phyloP scores from a whole-genome alignment of 2,113 vertebrate genomes.

The Xiphophorus maculatus region DNA sequence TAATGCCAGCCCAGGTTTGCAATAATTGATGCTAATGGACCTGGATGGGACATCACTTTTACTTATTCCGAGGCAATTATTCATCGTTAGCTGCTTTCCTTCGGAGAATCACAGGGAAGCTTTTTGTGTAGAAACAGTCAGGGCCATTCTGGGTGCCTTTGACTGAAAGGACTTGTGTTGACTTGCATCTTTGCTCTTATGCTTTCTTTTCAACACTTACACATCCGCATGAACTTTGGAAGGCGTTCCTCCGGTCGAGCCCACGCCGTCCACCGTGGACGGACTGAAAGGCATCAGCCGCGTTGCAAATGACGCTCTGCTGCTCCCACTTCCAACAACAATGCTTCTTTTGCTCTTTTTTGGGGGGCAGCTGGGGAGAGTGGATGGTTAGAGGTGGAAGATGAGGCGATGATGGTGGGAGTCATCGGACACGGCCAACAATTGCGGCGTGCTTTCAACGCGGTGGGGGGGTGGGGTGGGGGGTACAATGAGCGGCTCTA shows the following conservation, averaged over 20 bases:
- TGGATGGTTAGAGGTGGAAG: conserved; percentile 13
- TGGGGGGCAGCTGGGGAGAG: conserved; percentile 9
- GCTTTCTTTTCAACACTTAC: conserved; percentile 58
- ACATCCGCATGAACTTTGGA: conserved; percentile 54
- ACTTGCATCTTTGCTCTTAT: conserved; percentile 48
- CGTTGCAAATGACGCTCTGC: conserved; percentile 44
- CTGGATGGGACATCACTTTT: conserved; percentile 65
- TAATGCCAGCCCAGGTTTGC: conserved; percentile 61
- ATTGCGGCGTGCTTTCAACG: conserved; percentile 53
- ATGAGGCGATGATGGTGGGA: not conserved
- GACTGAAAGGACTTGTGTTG: conserved; percentile 1
- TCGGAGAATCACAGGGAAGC: conserved; percentile 38
- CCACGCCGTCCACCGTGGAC: not conserved
- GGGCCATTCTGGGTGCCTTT: not conserved
- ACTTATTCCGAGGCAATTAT: conserved; percentile 60
- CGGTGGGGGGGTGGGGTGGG: conserved; percentile 25
- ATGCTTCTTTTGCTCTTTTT: conserved; percentile 72
- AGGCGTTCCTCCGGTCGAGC: conserved; percentile 33
- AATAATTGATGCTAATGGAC: conserved; percentile 71
- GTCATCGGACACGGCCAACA: conserved; percentile 15
- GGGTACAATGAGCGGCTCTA: conserved; percentile 46
- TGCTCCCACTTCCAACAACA: conserved; percentile 61
- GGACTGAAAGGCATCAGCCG: conserved; percentile 29
- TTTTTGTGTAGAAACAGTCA: conserved; percentile 26
- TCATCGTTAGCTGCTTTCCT: conserved; percentile 55